These are phyloP conservation scores for Hydractinia symbiolongicarpus DNA, from an alignment of 30 jellyfish, hydroid and myxozoan species.

Conservation along the genomic window DNA sequence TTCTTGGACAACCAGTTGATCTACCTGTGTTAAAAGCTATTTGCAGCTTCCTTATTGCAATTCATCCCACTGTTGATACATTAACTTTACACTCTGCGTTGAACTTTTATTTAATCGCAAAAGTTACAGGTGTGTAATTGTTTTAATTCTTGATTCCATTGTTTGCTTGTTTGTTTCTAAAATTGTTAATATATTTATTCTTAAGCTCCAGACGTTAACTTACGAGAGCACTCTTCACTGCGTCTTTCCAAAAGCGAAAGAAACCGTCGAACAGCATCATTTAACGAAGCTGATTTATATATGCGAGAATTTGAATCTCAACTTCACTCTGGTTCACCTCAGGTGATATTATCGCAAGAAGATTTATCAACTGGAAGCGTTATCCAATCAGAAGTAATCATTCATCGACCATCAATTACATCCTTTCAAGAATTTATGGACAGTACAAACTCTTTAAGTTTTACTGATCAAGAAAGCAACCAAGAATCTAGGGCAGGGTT, in stretches of 20 bases:
- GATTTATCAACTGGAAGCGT: constrained; percentile 23
- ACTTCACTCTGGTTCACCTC: constrained; percentile 5
- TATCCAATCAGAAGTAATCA: constrained; percentile 32
- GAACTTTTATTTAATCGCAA: constrained; percentile 67
- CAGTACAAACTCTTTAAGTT: too few species aligned
- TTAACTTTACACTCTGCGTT: constrained; percentile 66
- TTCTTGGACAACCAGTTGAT: constrained; percentile 86
- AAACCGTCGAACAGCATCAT: constrained; percentile 16
- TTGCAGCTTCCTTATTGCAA: constrained; percentile 73
- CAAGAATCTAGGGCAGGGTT: constrained; percentile 31
- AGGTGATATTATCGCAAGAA: constrained; percentile 34
- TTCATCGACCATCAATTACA: constrained; percentile 17
- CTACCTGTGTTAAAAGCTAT: constrained; percentile 80
- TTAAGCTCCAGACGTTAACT: background rate
- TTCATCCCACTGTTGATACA: constrained; percentile 90
- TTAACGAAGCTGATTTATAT: constrained; percentile 24
- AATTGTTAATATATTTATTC: too few species aligned
- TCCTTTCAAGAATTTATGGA: background rate
- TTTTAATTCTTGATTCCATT: background rate
- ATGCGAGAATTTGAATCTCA: background rate
- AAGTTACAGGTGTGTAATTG: constrained; percentile 6
- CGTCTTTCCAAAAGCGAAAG: background rate
- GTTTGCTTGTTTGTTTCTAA: too few species aligned
- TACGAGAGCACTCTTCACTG: constrained; percentile 7
- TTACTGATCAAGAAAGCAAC: background rate